phyloP scores from a whole-genome alignment of 64 coral and sea anemone genomes.

The Acropora tenuis region DNA sequence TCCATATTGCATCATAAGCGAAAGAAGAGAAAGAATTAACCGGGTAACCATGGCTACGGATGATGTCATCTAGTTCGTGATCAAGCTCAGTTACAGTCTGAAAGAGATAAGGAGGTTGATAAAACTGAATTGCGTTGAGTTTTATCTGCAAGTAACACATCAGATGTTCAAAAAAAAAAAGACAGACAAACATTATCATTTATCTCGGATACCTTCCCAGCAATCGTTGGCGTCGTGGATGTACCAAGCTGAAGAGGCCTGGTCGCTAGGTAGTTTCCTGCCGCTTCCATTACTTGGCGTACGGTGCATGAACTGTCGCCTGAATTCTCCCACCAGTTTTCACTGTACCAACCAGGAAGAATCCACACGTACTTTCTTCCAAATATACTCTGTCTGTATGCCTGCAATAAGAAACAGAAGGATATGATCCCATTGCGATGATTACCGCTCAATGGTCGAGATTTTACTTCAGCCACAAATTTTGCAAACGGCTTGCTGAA shows the following conservation, averaged over 20 bases:
- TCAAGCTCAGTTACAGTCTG: constrained; percentile 28
- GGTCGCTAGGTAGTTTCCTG: constrained; percentile 58
- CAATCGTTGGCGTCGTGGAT: background rate
- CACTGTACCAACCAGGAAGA: constrained; percentile 56
- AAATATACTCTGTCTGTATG: constrained; percentile 30
- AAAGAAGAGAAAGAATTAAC: constrained; percentile 22
- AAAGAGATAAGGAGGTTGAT: background rate
- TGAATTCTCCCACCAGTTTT: constrained; percentile 38
- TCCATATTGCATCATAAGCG: constrained; percentile 49
- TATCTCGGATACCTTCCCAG: constrained; percentile 30
- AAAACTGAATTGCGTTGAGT: background rate
- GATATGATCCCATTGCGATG: no score
- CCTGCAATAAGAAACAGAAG: background rate
- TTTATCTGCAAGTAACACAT: no score
- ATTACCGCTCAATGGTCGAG: no score
- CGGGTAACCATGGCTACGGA: constrained; percentile 1
- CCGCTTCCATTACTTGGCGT: constrained; percentile 23
- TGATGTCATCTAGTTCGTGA: background rate
- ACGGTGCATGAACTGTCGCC: background rate
- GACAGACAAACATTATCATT: no score
- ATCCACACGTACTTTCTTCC: constrained; percentile 53
- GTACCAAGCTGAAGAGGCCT: background rate
- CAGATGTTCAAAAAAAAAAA: no score
- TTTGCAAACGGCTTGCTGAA: no score
- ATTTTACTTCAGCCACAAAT: no score